phyloP scores from a whole-genome alignment of 2,888 invertebrate genomes.

The Melipona beecheii region DNA sequence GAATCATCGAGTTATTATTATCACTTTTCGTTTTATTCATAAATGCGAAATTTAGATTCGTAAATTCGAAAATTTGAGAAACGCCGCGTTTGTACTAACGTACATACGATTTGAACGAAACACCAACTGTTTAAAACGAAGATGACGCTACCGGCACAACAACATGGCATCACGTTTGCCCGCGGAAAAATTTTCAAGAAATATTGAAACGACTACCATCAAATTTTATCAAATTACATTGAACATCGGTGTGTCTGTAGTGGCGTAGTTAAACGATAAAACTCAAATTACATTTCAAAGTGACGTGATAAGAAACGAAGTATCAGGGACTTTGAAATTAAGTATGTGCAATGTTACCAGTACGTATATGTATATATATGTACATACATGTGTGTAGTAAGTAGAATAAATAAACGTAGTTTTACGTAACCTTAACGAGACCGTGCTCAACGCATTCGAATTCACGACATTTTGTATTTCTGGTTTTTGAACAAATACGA shows the following conservation, averaged over 20 bases:
- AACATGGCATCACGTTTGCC: conserved; percentile 18
- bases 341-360: no score
- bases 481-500: neutral
- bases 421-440: neutral
- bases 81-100: neutral
- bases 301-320: neutral
- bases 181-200: neutral
- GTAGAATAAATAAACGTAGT: no score
- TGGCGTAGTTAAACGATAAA: no score
- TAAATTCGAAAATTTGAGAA: neutral
- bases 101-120: neutral
- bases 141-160: conserved; percentile 23
- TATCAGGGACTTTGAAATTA: neutral
- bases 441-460: neutral
- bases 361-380: no score
- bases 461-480: neutral
- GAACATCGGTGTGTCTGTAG: neutral
- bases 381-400: no score
- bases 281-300: neutral
- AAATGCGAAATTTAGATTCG: neutral
- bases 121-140: conserved; percentile 14
- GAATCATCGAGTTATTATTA: no score
- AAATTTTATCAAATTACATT: neutral
- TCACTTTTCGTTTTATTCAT: neutral
- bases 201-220: neutral